Percentiles rank a stretch among this genome's conserved stretches.
Conservation (phyloP, 2,113 vertebrate species). For the Lepus americanus region DNA sequence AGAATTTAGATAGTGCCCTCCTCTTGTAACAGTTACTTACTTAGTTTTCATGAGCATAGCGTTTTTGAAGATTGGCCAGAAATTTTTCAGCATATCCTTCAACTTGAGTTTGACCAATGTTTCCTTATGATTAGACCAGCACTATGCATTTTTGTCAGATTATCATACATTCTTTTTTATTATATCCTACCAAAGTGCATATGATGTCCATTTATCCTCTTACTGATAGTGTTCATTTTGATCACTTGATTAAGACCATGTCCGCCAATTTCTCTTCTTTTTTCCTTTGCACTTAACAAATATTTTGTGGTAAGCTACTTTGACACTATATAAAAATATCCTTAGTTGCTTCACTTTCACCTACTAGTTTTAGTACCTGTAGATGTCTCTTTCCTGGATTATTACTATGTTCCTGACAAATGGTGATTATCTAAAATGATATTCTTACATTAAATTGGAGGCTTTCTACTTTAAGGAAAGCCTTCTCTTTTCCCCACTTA, state of each 20-base stretch:
- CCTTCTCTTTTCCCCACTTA: not conserved
- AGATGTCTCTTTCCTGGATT: not conserved
- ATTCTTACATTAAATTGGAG: not conserved
- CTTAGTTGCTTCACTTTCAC: not conserved
- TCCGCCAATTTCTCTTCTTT: not conserved
- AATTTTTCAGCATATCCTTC: conserved; percentile 9
- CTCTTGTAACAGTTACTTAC: not conserved
- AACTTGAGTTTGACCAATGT: not conserved
- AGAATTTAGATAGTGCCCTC: not conserved
- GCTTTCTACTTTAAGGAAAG: conserved; percentile 13
- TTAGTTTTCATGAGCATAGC: not conserved
- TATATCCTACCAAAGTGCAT: not conserved
- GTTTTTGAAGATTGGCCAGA: not conserved
- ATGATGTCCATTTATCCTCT: not conserved
- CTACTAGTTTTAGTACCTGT: not conserved
- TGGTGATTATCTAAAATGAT: conserved; percentile 16
- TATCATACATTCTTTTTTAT: not conserved
- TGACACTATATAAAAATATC: not conserved
- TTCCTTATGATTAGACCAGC: not conserved
- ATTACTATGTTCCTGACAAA: conserved; percentile 8
- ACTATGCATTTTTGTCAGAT: not conserved
- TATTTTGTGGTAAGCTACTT: conserved; percentile 17
- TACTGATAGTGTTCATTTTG: not conserved
- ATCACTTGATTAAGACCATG: not conserved
- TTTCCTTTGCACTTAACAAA: not conserved